Base-by-base conservation (phyloP, 1,140 invertebrate species). In the Brachionus calyciflorus region DNA sequence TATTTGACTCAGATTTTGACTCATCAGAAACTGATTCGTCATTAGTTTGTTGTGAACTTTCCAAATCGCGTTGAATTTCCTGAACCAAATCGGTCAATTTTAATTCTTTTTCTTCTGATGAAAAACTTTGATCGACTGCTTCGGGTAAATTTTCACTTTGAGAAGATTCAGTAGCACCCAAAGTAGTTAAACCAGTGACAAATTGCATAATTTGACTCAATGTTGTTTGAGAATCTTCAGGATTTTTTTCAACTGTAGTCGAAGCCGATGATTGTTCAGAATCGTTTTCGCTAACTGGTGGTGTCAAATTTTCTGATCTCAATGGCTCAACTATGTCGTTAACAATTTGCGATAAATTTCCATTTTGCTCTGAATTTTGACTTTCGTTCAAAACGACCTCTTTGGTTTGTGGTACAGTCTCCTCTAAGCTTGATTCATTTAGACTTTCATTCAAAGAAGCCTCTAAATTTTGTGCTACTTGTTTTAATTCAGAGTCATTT, bases 171-270 rank as follows among this genome's bases (percentile, higher is more conserved):
- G 53, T 28, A 21, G 53, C 28, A n/a, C 53, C 53, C 19, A 60
- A 17, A n/a, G 28, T 60, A 1, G 55, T 60, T n/a, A 60, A 17
- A 2, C 55, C 55, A 60, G 55, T 60, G 30, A 60, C 55, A 33
- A 60, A 60, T 37, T 60, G 55, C 55, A 60, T 60, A 37, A 60
- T 60, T 60, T 60, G 55, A 33, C 28, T 19, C 10, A 60, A 28
- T 17, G 55, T 30, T 33, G 28, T 4, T 60, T 60, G 55, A 14
- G 28, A 19, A 19, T 33, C 30, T 60, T 60, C 55, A 17, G 55
- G 17, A 1, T 60, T 60, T 0, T 12, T 4, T 49, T 49, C 46
- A 49, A 6, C 17, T 3, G 10, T 21, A n/a, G 46, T 17, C 6
- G 17, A 49, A 49, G 17, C 41, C 33, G 10, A 12, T 0, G 53